Evolutionary conservation across 2,797 vertebrate species (phyloP).

Genomic region (Novumbra hubbsi): DNA sequence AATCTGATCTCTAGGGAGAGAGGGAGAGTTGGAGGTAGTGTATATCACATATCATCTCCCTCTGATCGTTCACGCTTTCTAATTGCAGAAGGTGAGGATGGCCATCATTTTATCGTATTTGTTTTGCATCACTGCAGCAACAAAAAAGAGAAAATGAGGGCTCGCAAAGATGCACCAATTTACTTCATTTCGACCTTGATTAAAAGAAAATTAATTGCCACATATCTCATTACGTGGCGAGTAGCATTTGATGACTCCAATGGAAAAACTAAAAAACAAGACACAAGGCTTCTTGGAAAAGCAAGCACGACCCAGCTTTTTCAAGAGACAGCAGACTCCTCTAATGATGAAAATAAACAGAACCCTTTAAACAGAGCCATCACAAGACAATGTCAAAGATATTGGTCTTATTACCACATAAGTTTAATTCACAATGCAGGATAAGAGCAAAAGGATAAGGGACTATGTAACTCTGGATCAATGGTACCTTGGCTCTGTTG

Average conservation of each 20-base stretch:
- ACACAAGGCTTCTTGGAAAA: constrained; percentile 62
- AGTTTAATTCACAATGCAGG: constrained; percentile 49
- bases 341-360: constrained; percentile 73
- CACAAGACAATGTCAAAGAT: constrained; percentile 62
- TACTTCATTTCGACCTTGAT: constrained; percentile 99
- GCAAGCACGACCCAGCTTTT: constrained; percentile 66
- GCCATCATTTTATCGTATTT: constrained; percentile 99
- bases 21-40: constrained; percentile 67
- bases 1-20: constrained; percentile 81
- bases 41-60: constrained; percentile 87
- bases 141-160: constrained; percentile 99
- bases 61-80: constrained; percentile 98
- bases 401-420: constrained; percentile 55
- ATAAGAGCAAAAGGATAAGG: constrained; percentile 45
- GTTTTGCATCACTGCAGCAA: constrained; percentile 99
- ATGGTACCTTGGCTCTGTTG: constrained; percentile 1
- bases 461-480: constrained; percentile 43
- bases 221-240: constrained; percentile 98
- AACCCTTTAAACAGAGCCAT: constrained; percentile 55
- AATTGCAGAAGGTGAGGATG: constrained; percentile 99
- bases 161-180: constrained; percentile 97
- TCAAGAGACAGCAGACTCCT: constrained; percentile 59
- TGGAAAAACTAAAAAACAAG: constrained; percentile 70
- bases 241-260: constrained; percentile 90
- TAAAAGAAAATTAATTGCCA: constrained; percentile 99